Evolutionary conservation across 2,113 vertebrate species (phyloP), one percentile per base, ranked within the genome.

Genomic region (Melanotaenia duboulayi): DNA sequence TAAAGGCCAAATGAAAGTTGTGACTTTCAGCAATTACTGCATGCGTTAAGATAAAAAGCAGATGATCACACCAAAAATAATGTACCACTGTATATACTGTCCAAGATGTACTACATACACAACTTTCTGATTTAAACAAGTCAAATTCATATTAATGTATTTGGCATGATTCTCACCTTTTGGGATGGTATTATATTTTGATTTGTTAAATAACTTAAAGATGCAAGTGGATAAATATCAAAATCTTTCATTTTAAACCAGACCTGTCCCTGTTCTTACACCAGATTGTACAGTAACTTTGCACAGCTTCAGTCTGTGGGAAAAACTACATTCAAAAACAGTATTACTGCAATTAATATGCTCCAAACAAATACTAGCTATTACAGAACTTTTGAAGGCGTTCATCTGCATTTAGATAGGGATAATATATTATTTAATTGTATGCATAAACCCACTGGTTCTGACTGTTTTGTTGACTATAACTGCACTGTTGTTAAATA

Each of bases 251-350:
- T 48, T 48, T 48, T n/a, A 17, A 1, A n/a, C 17, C 13, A 48
- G 7, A 7, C 4, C 5, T 44, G 4, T 7, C 16, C 17, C 44
- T 8, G 16, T n/a, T 17, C 17, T 48, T 48, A 48, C 17, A 48
- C 13, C 13, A 51, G 35, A 14, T 44, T 9, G 48, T 37, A 50
- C 12, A 35, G 35, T 2, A 62, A 69, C 40, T 73, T n/a, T 24
- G 10, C 20, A 66, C 65, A 63, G 54, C 20, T 37, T 57, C n/a
- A 52, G 17, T 23, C 17, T 52, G 66, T 22, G 10, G 13, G 14
- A 65, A 56, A 52, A 46, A 49, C 12, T 61, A 23, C 49, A n/a
- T 74, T 74, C 23, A 60, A 28, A 13, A 13, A 20, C 8, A 14
- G 51, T 49, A 48, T 46, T 12, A 70, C 25, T 51, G 24, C 9